These are phyloP conservation scores for Caenorhabditis sulstoni DNA, from an alignment of 2,888 invertebrate species.

Conservation along the genomic window DNA sequence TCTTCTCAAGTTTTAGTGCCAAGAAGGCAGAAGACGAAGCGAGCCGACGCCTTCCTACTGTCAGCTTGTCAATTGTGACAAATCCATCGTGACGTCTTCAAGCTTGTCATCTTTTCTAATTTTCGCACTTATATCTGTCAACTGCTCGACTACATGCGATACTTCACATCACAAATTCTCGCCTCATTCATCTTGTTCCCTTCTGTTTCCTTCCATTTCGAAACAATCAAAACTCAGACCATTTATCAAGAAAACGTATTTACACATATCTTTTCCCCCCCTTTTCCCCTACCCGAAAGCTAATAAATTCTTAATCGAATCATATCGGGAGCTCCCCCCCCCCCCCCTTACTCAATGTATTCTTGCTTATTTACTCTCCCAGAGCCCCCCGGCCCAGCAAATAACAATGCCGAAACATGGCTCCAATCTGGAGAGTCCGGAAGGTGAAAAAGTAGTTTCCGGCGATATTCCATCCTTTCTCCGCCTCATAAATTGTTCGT, in stretches of 20 bases:
- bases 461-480: constrained; percentile 19
- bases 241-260: constrained; percentile 48
- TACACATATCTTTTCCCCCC: constrained; percentile 31
- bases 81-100: constrained; percentile 43
- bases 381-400: not conserved
- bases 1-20: constrained; percentile 32
- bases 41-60: constrained; percentile 25
- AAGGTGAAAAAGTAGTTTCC: constrained; percentile 27
- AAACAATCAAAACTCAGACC: not conserved
- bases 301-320: constrained; percentile 62
- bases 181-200: constrained; percentile 9
- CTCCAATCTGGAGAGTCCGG: not conserved
- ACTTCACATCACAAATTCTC: not conserved
- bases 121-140: constrained; percentile 31
- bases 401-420: constrained; percentile 25
- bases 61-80: constrained; percentile 50
- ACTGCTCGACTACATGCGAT: not conserved
- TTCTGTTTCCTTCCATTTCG: no score
- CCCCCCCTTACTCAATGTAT: not conserved
- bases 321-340: constrained; percentile 14
- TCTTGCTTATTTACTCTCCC: constrained; percentile 16
- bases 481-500: constrained; percentile 19
- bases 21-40: constrained; percentile 3
- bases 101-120: constrained; percentile 40
- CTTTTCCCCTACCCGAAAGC: constrained; percentile 9